Conservation (phyloP, 2,888 invertebrate species). For the Drosophila buzzatii region DNA sequence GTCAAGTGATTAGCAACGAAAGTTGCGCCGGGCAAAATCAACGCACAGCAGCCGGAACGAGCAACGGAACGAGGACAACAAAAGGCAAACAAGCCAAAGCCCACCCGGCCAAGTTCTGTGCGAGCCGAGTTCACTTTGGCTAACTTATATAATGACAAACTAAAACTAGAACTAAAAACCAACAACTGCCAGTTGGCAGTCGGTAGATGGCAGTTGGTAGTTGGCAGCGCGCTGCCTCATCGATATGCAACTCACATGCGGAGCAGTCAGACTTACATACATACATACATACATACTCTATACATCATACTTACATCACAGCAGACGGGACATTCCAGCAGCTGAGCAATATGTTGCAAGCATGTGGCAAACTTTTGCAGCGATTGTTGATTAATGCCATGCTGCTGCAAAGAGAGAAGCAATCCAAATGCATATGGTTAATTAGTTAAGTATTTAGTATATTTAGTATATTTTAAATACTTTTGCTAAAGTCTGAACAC, state of each 20-base stretch:
- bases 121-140: slow-evolving; percentile 51
- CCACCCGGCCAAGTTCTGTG: slow-evolving; percentile 60
- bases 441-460: not conserved
- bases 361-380: slow-evolving; percentile 86
- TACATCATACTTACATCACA: slow-evolving; percentile 83
- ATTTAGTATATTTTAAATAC: slow-evolving; percentile 8
- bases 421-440: not conserved
- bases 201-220: slow-evolving; percentile 21
- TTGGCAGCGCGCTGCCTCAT: slow-evolving; percentile 47
- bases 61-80: slow-evolving; percentile 46
- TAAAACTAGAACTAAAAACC: slow-evolving; percentile 52
- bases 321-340: slow-evolving; percentile 86
- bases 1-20: slow-evolving; percentile 81
- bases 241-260: slow-evolving; percentile 70
- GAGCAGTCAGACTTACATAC: not conserved
- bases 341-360: slow-evolving; percentile 85
- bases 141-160: slow-evolving; percentile 74
- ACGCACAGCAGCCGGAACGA: slow-evolving; percentile 54
- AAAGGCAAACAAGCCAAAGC: slow-evolving; percentile 63
- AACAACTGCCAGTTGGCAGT: slow-evolving; percentile 13
- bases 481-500: fast-evolving
- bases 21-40: slow-evolving; percentile 68
- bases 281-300: not conserved
- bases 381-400: slow-evolving; percentile 84
- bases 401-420: slow-evolving; percentile 60